Percentiles rank a stretch among this genome's conserved stretches.
Evolutionary conservation across 2,113 vertebrate genomes (phyloP).

Genomic region (Ctenodactylus gundi): DNA sequence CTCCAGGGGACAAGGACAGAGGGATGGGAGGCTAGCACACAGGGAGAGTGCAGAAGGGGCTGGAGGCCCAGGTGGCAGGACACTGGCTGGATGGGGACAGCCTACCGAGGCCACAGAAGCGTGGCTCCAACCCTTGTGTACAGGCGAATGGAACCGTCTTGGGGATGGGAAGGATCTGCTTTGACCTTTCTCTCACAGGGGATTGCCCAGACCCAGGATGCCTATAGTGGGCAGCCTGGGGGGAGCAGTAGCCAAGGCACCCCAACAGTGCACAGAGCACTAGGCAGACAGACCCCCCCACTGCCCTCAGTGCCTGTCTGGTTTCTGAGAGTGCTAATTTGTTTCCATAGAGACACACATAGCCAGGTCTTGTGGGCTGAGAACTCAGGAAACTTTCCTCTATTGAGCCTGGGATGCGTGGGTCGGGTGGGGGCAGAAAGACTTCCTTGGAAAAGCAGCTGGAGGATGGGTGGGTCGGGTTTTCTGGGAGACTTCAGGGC

Average conservation of each 20-base stretch:
- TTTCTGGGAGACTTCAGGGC: not conserved
- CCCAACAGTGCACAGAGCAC: not conserved
- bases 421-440: not conserved
- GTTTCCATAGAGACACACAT: not conserved
- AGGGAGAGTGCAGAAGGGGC: not conserved
- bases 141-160: not conserved
- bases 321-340: not conserved
- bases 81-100: not conserved
- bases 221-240: not conserved
- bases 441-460: not conserved
- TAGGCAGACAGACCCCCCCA: not conserved
- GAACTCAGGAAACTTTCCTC: not conserved
- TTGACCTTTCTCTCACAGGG: not conserved
- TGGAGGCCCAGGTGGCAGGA: not conserved
- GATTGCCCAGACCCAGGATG: not conserved
- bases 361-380: not conserved
- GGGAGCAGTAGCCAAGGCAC: not conserved
- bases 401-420: not conserved
- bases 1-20: not conserved
- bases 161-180: not conserved
- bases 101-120: rapidly evolving
- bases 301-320: not conserved
- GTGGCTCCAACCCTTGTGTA: rapidly evolving
- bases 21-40: not conserved
- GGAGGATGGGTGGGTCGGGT: not conserved